phyloP scores from a whole-genome alignment of 2,797 vertebrate species.

The Arnoldichthys spilopterus region DNA sequence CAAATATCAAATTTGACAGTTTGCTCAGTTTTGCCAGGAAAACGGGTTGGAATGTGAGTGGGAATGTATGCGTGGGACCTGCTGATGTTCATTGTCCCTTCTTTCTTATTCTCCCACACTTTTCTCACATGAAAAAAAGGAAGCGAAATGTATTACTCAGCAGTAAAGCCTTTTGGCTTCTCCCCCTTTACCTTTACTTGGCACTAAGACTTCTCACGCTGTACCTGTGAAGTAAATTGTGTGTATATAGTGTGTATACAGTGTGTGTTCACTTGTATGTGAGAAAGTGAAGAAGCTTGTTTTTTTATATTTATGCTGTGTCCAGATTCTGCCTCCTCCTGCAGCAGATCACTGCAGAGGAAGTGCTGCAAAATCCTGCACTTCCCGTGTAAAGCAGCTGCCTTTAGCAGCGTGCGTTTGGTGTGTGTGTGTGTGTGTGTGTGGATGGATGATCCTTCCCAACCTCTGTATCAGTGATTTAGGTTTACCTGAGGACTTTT shows the following conservation, averaged over 20 bases:
- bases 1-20: no score
- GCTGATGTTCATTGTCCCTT: neutral
- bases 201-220: neutral
- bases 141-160: neutral
- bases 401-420: neutral
- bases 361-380: neutral
- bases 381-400: conserved; percentile 19
- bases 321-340: neutral
- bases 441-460: neutral
- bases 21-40: neutral
- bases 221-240: neutral
- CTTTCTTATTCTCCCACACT: neutral
- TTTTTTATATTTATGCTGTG: neutral
- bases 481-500: neutral
- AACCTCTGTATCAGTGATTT: neutral
- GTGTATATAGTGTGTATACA: neutral
- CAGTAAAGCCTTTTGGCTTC: neutral
- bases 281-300: neutral
- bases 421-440: neutral
- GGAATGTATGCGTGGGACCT: neutral
- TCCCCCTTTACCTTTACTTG: neutral
- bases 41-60: neutral
- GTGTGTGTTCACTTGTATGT: neutral
- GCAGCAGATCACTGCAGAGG: neutral
- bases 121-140: neutral